phyloP scores from a whole-genome alignment of 2,113 vertebrate species.

The Fregata magnificens region DNA sequence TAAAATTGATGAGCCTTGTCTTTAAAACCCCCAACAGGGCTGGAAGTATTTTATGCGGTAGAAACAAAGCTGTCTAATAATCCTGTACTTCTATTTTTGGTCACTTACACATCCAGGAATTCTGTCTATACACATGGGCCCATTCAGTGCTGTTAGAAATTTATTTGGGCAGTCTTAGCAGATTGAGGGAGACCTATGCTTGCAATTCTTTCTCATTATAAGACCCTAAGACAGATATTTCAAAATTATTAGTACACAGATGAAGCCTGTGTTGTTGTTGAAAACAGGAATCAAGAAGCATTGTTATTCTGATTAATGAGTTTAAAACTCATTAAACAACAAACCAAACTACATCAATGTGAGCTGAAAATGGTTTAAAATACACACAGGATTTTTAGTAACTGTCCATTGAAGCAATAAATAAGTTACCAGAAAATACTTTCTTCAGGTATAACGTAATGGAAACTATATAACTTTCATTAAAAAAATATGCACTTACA shows the following conservation, averaged over 20 bases:
- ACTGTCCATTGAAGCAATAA: background rate
- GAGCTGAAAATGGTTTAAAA: background rate
- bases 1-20: background rate
- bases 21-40: background rate
- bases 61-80: constrained; percentile 33
- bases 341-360: background rate
- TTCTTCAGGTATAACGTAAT: background rate
- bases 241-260: background rate
- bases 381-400: background rate
- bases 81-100: background rate
- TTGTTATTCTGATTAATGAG: background rate
- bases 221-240: background rate
- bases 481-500: background rate
- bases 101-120: background rate
- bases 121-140: background rate
- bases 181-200: background rate
- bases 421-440: background rate
- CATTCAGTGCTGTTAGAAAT: background rate
- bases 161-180: background rate
- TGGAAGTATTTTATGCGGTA: constrained; percentile 8
- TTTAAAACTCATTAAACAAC: background rate
- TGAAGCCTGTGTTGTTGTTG: background rate
- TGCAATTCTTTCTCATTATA: background rate
- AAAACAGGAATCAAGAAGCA: background rate
- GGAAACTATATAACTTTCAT: background rate